These are phyloP conservation scores for Colletes latitarsis DNA, from an alignment of 1,140 invertebrate genomes.

Conservation along the genomic window DNA sequence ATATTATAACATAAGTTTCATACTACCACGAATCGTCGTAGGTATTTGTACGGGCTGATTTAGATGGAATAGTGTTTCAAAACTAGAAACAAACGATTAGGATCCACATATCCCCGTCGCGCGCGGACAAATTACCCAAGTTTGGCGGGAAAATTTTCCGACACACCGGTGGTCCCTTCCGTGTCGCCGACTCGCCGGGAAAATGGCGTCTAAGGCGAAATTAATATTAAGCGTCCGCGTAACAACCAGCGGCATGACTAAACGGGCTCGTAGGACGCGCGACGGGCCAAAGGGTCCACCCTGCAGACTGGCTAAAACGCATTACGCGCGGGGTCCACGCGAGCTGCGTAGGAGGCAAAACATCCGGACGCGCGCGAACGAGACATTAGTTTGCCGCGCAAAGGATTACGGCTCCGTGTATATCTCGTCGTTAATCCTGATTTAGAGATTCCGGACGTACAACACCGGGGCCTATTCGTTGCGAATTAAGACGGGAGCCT, in stretches of 20 bases:
- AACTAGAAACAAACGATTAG: too few relatives aligned
- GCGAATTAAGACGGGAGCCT: conserved; percentile 42
- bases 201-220: conserved; percentile 29
- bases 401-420: conserved; percentile 70
- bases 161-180: neutral
- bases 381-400: conserved; percentile 68
- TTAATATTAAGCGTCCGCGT: conserved; percentile 47
- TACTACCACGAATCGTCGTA: too few relatives aligned
- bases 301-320: conserved; percentile 36
- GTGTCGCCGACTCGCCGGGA: neutral
- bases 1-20: too few relatives aligned
- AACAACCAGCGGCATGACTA: conserved; percentile 42
- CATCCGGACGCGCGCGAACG: conserved; percentile 56
- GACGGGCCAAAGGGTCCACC: conserved; percentile 18
- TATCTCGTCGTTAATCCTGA: conserved; percentile 72
- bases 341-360: conserved; percentile 22
- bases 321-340: conserved; percentile 42
- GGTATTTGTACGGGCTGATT: too few relatives aligned
- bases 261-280: conserved; percentile 34
- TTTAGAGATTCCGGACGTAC: conserved; percentile 68
- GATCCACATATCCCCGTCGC: too few relatives aligned
- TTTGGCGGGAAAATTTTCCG: neutral
- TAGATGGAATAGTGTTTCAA: too few relatives aligned
- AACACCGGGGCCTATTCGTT: conserved; percentile 19
- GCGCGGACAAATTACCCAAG: too few relatives aligned